Conservation (phyloP, 2,888 invertebrate genomes). For the Caenorhabditis parvicauda region DNA sequence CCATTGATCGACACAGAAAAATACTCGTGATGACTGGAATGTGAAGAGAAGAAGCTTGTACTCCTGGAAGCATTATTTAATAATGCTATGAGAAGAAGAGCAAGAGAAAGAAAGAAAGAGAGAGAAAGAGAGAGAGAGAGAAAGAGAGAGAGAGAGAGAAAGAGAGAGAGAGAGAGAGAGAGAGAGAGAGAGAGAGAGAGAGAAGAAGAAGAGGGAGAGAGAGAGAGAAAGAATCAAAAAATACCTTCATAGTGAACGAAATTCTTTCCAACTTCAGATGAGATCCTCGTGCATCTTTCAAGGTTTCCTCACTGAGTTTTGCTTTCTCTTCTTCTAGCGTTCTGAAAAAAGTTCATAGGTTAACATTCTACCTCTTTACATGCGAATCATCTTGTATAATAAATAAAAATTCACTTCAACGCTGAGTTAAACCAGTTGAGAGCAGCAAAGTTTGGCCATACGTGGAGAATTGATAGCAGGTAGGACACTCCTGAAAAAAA, state of each 20-base stretch:
- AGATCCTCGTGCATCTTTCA: slow-evolving; percentile 11
- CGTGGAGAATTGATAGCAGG: slow-evolving; percentile 83
- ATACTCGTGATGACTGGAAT: slow-evolving; percentile 88
- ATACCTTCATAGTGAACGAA: slow-evolving; percentile 4
- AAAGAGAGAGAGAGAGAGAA: not conserved
- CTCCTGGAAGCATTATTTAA: slow-evolving; percentile 70
- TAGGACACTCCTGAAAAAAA: slow-evolving; percentile 75
- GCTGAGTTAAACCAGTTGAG: slow-evolving; percentile 90
- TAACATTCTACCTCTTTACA: not conserved
- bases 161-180: not conserved
- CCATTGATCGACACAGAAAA: slow-evolving; percentile 72
- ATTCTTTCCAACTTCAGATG: slow-evolving; percentile 16
- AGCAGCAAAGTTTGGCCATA: slow-evolving; percentile 81
- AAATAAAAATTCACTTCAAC: slow-evolving; percentile 5
- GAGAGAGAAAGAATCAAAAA: not conserved
- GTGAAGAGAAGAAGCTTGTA: slow-evolving; percentile 86
- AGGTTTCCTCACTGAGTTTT: slow-evolving; percentile 5
- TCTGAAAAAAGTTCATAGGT: slow-evolving; percentile 7
- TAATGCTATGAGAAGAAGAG: no score
- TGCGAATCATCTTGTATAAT: not conserved
- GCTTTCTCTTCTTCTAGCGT: slow-evolving; percentile 14
- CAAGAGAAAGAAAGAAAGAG: not conserved
- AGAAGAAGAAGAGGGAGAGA: not conserved
- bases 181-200: slow-evolving; percentile 59
- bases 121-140: not conserved